Evolutionary conservation across 2,113 vertebrate species (phyloP), one percentile per base, ranked within the genome.

Genomic region (Lanius collurio): DNA sequence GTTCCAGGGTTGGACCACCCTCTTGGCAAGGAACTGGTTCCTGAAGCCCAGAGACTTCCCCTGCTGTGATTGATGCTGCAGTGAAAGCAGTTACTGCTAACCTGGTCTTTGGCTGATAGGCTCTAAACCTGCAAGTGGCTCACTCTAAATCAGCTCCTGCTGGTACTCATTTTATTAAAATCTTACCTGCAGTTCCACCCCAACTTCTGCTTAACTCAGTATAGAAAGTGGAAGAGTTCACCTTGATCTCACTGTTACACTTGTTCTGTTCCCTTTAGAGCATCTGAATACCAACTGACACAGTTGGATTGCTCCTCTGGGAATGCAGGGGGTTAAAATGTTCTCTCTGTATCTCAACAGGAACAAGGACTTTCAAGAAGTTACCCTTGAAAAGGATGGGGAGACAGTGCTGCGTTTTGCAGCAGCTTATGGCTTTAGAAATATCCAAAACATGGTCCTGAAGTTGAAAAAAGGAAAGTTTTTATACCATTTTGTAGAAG

Each of bases 361-460:
- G 96, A 99, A 99, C 97, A 98, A 98, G n/a, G 99, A 99, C 95
- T 99, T 99, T 89, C 99, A 99, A 81, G 99, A 99, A 95, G 99
- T 99, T 50, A 98, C 98, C 37, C 98, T 99, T 30, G 99, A 99
- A 93, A 98, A 98, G 62, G 98, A 99, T 6, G 99, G 99, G 17
- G 98, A 99, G 94, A 98, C 98, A 5, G 97, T 99, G 47, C 96
- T 99, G 83, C 99, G 99, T 90, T 99, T 99, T 35, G 99, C 99
- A 21, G 99, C 99, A 3, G 98, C 99, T 2, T 99, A 99, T 1
- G 99, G 99, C 89, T 99, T 99, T 41, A 98, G 99, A 31, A 99
- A 99, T 94, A 99, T 99, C 89, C 99, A 99, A 97, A 99, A 99
- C 6, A 94, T 99, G 95, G 98, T 99, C 76, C 98, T 99, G 70